Conservation (phyloP, 2,888 invertebrate genomes). For the Drepanosiphum platanoidis region DNA sequence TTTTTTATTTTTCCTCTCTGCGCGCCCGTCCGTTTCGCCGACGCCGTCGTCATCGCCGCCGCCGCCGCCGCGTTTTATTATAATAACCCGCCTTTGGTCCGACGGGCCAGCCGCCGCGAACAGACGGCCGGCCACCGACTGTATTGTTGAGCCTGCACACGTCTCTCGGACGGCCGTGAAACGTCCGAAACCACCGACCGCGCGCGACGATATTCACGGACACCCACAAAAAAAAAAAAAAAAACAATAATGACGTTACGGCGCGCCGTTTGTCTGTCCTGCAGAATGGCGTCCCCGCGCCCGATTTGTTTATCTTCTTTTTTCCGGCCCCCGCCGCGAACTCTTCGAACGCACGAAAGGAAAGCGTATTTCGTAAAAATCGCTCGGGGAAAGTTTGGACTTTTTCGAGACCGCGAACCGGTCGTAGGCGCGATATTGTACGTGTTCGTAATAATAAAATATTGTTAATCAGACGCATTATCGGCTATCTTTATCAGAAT, state of each 20-base stretch:
- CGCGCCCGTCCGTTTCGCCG: background rate
- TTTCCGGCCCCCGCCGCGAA: too few relatives aligned
- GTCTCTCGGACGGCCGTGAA: slow-evolving; percentile 2
- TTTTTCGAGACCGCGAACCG: too few relatives aligned
- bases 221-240: too few relatives aligned
- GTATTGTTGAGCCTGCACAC: background rate
- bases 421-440: too few relatives aligned
- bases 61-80: background rate
- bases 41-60: background rate
- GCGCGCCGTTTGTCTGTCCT: background rate
- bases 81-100: background rate
- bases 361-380: too few relatives aligned
- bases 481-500: too few relatives aligned
- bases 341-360: too few relatives aligned
- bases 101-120: background rate
- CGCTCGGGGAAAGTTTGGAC: too few relatives aligned
- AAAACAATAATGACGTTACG: background rate
- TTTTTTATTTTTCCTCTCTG: background rate
- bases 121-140: background rate
- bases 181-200: slow-evolving; percentile 27
- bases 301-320: too few relatives aligned
- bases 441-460: too few relatives aligned
- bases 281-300: background rate
- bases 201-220: slow-evolving; percentile 26
- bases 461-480: too few relatives aligned